Conservation (phyloP, 2,113 vertebrate species). For the Apaloderma vittatum region DNA sequence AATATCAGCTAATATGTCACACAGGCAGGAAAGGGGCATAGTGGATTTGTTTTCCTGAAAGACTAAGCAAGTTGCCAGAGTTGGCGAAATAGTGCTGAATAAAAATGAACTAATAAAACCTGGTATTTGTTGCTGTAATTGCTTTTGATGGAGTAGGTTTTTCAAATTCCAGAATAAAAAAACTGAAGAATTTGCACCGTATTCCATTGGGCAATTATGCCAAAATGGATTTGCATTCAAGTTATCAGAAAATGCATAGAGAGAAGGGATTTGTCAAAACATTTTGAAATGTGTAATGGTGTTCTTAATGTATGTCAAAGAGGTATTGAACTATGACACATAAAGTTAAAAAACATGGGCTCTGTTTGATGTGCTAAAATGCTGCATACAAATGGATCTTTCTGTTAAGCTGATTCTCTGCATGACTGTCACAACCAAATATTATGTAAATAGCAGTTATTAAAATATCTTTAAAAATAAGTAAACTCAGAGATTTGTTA, state of each 20-base stretch:
- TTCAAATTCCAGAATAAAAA: neutral
- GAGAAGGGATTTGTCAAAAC: conserved; percentile 29
- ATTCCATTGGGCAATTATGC: neutral
- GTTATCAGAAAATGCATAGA: neutral
- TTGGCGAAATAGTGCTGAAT: neutral
- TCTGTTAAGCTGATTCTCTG: neutral
- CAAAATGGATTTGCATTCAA: conserved; percentile 15
- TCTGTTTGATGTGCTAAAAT: neutral
- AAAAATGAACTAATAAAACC: neutral
- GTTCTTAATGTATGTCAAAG: conserved; percentile 4
- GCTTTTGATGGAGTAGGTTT: neutral
- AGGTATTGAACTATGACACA: neutral
- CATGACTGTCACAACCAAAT: neutral
- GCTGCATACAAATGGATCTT: neutral
- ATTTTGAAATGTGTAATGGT: neutral
- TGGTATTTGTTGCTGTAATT: neutral
- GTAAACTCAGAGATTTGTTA: neutral
- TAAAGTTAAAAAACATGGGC: neutral
- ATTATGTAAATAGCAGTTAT: neutral
- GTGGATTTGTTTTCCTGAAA: neutral
- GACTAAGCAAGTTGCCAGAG: neutral
- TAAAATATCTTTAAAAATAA: neutral
- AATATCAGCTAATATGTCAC: neutral
- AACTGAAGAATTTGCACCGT: neutral
- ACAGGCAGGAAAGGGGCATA: neutral